These are phyloP conservation scores for Xiphias gladius DNA, from an alignment of 2,113 vertebrate species.

Conservation along the genomic window DNA sequence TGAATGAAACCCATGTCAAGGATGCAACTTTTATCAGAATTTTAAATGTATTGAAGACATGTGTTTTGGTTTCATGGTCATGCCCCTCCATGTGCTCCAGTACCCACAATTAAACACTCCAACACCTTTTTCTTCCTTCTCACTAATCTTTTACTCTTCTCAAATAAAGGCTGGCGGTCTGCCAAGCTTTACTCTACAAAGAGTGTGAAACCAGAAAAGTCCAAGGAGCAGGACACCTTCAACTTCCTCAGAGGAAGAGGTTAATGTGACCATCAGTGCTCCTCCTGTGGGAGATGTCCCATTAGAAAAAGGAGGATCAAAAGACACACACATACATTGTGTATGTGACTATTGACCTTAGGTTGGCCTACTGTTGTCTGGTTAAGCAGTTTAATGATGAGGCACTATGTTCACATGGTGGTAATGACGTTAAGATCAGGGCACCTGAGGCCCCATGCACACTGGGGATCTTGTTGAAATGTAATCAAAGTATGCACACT, in stretches of 20 bases:
- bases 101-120: not conserved
- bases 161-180: conserved; percentile 11
- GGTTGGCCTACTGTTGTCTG: conserved; percentile 1
- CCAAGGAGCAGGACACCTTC: conserved; percentile 4
- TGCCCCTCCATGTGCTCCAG: not conserved
- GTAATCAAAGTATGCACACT: not conserved
- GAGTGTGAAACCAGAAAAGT: not conserved
- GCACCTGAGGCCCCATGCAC: conserved; percentile 21
- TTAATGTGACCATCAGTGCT: conserved; percentile 2
- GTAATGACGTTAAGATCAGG: conserved; percentile 47
- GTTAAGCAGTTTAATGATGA: conserved; percentile 39
- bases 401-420: conserved; percentile 18
- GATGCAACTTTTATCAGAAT: not conserved
- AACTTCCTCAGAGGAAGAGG: not conserved
- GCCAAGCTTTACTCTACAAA: not conserved
- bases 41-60: not conserved
- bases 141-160: not conserved
- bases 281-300: not conserved
- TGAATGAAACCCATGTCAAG: not conserved
- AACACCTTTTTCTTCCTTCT: not conserved
- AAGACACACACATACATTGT: too few relatives aligned
- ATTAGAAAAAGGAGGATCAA: too few relatives aligned
- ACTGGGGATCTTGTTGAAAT: conserved; percentile 1
- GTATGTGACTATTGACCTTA: conserved; percentile 35
- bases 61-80: not conserved